Evolutionary conservation across 2,888 invertebrate species (phyloP).

Genomic region (Oscheius sp.): DNA sequence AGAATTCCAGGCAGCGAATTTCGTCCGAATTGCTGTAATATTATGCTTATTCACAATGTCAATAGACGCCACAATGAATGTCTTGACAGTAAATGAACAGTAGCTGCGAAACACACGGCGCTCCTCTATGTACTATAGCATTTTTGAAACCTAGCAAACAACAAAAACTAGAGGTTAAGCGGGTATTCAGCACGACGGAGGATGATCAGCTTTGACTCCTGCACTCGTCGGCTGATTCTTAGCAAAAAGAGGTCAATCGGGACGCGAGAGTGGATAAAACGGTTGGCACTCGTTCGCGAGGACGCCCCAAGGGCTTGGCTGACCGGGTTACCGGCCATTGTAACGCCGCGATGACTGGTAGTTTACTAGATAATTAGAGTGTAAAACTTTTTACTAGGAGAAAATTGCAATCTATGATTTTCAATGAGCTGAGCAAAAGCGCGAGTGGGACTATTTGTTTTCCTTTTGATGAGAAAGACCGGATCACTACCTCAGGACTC

Average conservation of each 20-base stretch:
- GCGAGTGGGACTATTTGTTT: constrained; percentile 24
- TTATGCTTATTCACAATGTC: no score
- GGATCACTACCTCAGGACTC: constrained; percentile 24
- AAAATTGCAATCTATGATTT: not conserved
- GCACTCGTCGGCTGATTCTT: constrained; percentile 1
- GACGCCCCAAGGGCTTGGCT: constrained; percentile 10
- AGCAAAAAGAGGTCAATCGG: constrained; percentile 17
- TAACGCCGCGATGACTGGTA: constrained; percentile 8
- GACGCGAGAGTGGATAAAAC: constrained; percentile 19
- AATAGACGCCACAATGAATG: no score
- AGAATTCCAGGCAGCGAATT: no score
- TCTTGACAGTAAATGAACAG: no score
- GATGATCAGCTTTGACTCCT: constrained; percentile 12
- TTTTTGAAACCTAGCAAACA: no score
- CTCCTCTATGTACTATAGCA: no score
- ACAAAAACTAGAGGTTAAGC: constrained; percentile 15
- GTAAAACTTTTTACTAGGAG: not conserved
- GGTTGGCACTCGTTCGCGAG: constrained; percentile 23
- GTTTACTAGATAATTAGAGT: constrained; percentile 19
- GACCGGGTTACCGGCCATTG: constrained; percentile 28
- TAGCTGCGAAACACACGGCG: no score
- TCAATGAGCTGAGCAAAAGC: constrained; percentile 9
- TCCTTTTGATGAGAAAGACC: constrained; percentile 30
- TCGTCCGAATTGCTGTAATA: no score
- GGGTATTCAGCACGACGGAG: no score